These are phyloP conservation scores for Gymnorhina tibicen DNA, from an alignment of 2,113 vertebrate genomes.

Conservation along the genomic window DNA sequence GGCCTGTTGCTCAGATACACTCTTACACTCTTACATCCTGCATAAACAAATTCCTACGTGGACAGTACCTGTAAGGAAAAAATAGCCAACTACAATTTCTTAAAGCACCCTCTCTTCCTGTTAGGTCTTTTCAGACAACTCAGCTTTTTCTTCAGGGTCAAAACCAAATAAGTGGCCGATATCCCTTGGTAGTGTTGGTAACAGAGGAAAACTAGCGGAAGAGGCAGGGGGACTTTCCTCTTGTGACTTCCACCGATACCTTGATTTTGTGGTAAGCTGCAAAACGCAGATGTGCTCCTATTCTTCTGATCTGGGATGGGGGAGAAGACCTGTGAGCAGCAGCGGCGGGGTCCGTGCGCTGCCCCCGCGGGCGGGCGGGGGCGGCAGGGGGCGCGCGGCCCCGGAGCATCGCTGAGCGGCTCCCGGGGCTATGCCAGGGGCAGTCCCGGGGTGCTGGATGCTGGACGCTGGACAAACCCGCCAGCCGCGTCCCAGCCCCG, in stretches of 20 bases:
- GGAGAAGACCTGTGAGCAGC: rapidly evolving
- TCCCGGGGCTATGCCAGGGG: background rate
- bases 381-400: background rate
- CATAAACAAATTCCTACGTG: background rate
- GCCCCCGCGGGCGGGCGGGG: background rate
- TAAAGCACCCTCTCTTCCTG: background rate
- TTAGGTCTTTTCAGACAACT: background rate
- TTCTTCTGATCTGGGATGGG: background rate
- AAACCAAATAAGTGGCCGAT: background rate
- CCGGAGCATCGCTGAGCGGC: background rate
- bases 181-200: background rate
- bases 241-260: background rate
- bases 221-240: rapidly evolving
- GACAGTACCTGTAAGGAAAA: background rate
- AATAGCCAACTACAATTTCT: background rate
- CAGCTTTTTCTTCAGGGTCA: background rate
- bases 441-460: background rate
- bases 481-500: rapidly evolving
- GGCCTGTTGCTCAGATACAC: background rate
- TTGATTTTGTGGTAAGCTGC: background rate
- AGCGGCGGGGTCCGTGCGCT: background rate
- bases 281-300: background rate
- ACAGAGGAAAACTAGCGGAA: background rate
- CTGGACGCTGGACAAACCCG: background rate
- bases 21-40: background rate